Evolutionary conservation across 2,888 invertebrate species (phyloP), one percentile per base, ranked within the genome.

Genomic region (Leptinotarsa rubiginosa): DNA sequence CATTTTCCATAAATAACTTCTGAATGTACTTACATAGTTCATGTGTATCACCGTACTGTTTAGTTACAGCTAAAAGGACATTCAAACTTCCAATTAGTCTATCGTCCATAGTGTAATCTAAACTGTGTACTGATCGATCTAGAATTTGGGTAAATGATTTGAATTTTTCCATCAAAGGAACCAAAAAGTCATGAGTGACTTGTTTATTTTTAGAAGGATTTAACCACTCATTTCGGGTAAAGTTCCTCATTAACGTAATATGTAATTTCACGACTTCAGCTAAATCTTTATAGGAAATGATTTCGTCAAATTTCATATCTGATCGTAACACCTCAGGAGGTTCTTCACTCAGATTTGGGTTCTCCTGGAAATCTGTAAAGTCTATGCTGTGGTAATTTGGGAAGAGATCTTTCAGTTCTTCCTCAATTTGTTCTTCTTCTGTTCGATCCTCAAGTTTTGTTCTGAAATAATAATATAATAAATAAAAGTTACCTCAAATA

Each of bases 381-480:
- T 95, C 95, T 65, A 89, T 86, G 4, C 92, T 92, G 0, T 92
- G 89, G 80, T 90, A 91, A 0, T 92, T 92, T 0, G 94, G 94
- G 83, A 95, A 95, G 84, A 94, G 88, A 83, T 91, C 89, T 77
- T 90, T 88, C 72, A 95, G 91, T 87, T 95, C 94, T 71, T 90
- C 87, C 20, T 89, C 86, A 0, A 92, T 91, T 74, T 91, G 89
- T 20, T 92, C 91, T 77, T 94, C 94, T 82, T 95, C 95, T 22
- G 92, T 90, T 83, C 92, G 90, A 22, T 91, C 90, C 80, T 91
- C 91, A 70, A 92, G 92, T 86, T 91, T 91, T 0, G 92, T 91
- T 84, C 91, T 91, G 69, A 65, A 83, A 85, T 73, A 74, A 69
- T 72, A 65, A 67, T 4, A 18, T 22, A 16, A n/a, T 18, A 67